Base-by-base conservation (phyloP, 2,888 invertebrate species). In the Drosophila pseudotakahashii region DNA sequence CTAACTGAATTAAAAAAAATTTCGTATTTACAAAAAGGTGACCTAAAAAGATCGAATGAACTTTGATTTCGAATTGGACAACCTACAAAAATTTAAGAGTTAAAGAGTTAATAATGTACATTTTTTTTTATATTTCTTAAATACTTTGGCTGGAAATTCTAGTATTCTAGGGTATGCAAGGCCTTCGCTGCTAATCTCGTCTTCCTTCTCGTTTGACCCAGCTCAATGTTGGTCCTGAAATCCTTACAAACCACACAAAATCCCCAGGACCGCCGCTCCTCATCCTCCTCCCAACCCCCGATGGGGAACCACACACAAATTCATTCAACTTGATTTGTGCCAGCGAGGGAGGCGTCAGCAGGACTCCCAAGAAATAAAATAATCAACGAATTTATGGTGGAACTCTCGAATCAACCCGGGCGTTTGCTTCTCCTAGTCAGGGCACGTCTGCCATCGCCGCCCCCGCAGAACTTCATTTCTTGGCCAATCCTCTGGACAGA, bases 391-490 rank as follows among this genome's bases (percentile, higher is more conserved):
- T 26, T 23, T 16, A 7, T 6, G 14, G 11, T 2, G 26, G 1
- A 42, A 62, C 41, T 48, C n/a, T 23, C 30, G n/a, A 1, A 34
- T 10, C 59, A 16, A 26, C 58, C 62, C 59, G 48, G 41, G 59
- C 13, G 5, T 26, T 23, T 37, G n/a, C 48, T 26, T 30, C 60
- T 59, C 39, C 23, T 3, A 81, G 82, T 81, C 81, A 62, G 52
- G 76, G 80, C 80, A 81, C 80, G 80, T 81, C 52, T 32, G 34
- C 52, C 23, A 9, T 16, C 23, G 32, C 26, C 10, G 5, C 42
- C 23, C 32, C n/a, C 45, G 30, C 32, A 61, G 64, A 74, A 81
- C 76, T 79, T 79, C 69, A 79, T 80, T 78, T 61, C 48, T 50
- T 16, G 60, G 48, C 48, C 53, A 57, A 53, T 58, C 42, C 67